A percentile compares a stretch with the other conserved stretches of the same genome.
Conservation (phyloP, 1,140 invertebrate genomes). For the Sminthurinus signatus region DNA sequence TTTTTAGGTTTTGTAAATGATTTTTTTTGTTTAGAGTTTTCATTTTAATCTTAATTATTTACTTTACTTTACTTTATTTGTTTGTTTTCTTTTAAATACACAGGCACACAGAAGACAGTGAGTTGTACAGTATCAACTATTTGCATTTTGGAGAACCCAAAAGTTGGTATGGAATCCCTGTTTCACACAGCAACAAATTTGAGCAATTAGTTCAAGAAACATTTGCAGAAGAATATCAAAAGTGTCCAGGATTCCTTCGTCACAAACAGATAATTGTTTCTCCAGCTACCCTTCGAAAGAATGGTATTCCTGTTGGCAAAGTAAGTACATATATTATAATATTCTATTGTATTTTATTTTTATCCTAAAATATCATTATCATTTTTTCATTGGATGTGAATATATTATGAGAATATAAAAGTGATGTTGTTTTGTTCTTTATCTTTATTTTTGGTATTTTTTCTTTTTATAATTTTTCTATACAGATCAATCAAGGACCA, state of each 20-base stretch:
- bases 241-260: constrained; percentile 86
- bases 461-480: constrained; percentile 30
- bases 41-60: no score
- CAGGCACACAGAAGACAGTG: constrained; percentile 98
- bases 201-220: constrained; percentile 87
- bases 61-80: no score
- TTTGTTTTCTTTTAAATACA: no score
- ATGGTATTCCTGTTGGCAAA: no score
- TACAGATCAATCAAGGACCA: constrained; percentile 85
- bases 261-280: constrained; percentile 98
- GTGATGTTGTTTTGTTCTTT: constrained; percentile 3
- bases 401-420: constrained; percentile 81
- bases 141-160: constrained; percentile 93
- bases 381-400: constrained; percentile 69
- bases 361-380: no score
- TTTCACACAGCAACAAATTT: constrained; percentile 83
- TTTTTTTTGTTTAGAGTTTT: no score
- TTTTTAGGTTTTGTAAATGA: no score
- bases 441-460: neutral
- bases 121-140: constrained; percentile 98
- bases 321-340: no score
- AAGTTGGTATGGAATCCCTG: constrained; percentile 90
- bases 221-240: constrained; percentile 75
- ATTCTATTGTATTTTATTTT: no score
- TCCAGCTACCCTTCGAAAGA: no score